phyloP scores from a whole-genome alignment of 35 echinoderm and acorn worm genomes.

The Apostichopus japonicus region DNA sequence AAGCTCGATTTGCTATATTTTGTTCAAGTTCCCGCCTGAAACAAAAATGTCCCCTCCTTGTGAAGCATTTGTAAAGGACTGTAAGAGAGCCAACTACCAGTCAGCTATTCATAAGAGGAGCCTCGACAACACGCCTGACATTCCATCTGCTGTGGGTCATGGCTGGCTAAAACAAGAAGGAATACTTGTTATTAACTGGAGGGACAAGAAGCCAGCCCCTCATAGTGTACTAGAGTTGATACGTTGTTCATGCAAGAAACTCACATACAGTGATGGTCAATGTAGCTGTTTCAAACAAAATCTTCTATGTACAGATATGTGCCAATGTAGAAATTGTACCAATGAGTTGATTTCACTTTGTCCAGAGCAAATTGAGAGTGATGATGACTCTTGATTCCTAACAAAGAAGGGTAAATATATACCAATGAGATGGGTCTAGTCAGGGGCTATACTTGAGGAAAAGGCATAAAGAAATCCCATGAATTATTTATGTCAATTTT shows the following conservation, averaged over 20 bases:
- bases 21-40: not conserved
- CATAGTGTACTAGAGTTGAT: slow-evolving; percentile 51
- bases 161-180: slow-evolving; percentile 25
- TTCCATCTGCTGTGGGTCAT: slow-evolving; percentile 25
- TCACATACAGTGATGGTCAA: too few relatives aligned
- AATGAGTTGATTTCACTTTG: too few relatives aligned
- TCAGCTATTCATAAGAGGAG: not conserved
- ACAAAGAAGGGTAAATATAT: too few relatives aligned
- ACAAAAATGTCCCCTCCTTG: not conserved
- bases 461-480: too few relatives aligned
- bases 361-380: too few relatives aligned
- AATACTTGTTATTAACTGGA: slow-evolving; percentile 38
- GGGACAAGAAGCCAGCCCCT: slow-evolving; percentile 28
- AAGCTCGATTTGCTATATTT: not conserved
- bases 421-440: too few relatives aligned
- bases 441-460: too few relatives aligned
- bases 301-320: too few relatives aligned
- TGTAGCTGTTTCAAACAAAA: too few relatives aligned
- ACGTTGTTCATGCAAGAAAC: slow-evolving; percentile 52
- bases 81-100: slow-evolving; percentile 27
- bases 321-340: too few relatives aligned
- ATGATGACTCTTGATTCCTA: too few relatives aligned
- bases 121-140: not conserved
- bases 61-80: not conserved
- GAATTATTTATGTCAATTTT: too few relatives aligned